These are phyloP conservation scores for Leucoptera coffeella DNA, from an alignment of 2,888 invertebrate genomes.

Conservation along the genomic window DNA sequence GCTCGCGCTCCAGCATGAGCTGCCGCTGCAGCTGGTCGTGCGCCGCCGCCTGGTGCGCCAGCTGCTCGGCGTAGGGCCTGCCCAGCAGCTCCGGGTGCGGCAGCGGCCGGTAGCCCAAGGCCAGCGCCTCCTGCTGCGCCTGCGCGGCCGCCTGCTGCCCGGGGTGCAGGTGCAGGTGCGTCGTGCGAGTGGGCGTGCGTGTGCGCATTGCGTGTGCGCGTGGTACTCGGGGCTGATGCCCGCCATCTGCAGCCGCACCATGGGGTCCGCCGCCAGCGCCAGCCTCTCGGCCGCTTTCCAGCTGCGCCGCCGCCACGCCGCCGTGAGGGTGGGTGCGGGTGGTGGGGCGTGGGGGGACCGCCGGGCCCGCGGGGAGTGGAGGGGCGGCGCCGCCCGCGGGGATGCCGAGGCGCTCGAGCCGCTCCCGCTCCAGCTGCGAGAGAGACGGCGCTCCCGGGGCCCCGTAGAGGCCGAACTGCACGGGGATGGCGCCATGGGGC, in stretches of 20 bases:
- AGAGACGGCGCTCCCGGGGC: constrained; percentile 60
- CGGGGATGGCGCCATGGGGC: constrained; percentile 58
- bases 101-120: constrained; percentile 57
- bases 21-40: constrained; percentile 84
- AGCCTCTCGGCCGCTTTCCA: constrained; percentile 70
- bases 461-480: constrained; percentile 70
- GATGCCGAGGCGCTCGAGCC: constrained; percentile 76
- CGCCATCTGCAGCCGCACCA: constrained; percentile 91
- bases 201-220: constrained; percentile 88
- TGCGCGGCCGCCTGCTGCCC: constrained; percentile 62
- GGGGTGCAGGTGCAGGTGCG: constrained; percentile 75
- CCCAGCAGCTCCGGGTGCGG: constrained; percentile 71
- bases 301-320: constrained; percentile 53
- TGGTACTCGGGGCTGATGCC: constrained; percentile 85
- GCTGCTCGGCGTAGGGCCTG: constrained; percentile 74
- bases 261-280: constrained; percentile 83
- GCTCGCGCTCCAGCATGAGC: constrained; percentile 75
- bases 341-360: constrained; percentile 54
- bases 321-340: constrained; percentile 53
- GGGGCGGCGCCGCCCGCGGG: constrained; percentile 58
- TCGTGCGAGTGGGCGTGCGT: constrained; percentile 88
- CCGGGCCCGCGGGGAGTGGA: constrained; percentile 49
- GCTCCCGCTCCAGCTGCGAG: constrained; percentile 82
- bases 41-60: constrained; percentile 73
- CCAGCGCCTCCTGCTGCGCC: constrained; percentile 61